Conservation (phyloP, 2,113 vertebrate species). For the Origma solitaria region DNA sequence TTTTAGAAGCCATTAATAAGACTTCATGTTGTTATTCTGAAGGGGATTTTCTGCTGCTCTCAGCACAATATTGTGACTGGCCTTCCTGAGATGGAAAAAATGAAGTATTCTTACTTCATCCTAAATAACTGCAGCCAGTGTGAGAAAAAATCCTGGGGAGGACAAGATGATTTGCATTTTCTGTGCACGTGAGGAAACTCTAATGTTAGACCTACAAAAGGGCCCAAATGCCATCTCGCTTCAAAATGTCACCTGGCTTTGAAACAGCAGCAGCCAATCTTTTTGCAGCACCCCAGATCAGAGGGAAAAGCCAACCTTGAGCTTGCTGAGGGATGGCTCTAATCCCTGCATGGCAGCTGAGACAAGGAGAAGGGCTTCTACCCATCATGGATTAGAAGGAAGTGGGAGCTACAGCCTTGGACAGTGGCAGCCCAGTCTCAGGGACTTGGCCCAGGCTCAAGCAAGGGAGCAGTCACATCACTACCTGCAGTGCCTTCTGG, state of each 20-base stretch:
- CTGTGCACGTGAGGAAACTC: neutral
- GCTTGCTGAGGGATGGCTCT: neutral
- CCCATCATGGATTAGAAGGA: neutral
- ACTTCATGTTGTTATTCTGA: conserved; percentile 30
- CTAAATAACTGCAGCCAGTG: neutral
- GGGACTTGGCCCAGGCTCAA: neutral
- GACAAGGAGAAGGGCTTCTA: neutral
- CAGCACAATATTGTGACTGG: conserved; percentile 24
- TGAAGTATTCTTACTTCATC: neutral
- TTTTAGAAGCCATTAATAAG: conserved; percentile 26
- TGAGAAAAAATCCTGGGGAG: neutral
- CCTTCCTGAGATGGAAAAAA: conserved; percentile 6
- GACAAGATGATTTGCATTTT: neutral
- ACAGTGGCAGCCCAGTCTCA: neutral
- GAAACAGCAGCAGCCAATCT: neutral
- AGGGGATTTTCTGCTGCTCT: conserved; percentile 40
- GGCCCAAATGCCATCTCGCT: neutral
- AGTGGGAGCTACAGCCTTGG: neutral
- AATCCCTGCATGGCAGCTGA: fast-evolving
- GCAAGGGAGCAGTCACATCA: fast-evolving
- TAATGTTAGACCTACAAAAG: neutral
- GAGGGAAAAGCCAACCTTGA: neutral
- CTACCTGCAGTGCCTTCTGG: neutral
- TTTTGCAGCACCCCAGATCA: neutral
- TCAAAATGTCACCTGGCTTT: neutral